Evolutionary conservation across 2,888 invertebrate species (phyloP), one percentile per base, ranked within the genome.

Genomic region (Drosophila borborema): DNA sequence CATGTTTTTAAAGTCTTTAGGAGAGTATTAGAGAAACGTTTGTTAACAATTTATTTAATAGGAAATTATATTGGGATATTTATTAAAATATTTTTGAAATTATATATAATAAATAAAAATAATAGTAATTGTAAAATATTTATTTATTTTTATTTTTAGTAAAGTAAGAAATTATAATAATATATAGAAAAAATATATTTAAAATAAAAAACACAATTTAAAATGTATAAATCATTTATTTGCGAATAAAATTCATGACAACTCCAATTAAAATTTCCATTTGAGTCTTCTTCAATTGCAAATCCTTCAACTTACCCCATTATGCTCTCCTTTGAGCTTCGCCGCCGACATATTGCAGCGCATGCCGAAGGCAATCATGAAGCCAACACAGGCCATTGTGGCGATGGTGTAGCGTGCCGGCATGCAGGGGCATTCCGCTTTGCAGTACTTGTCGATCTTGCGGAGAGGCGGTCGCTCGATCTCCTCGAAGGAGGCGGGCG

Each of bases 281-380:
- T 18, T n/a, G 1, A n/a, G 0, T 8, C 34, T 18, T 6, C 41
- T 41, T n/a, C 3, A n/a, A 0, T 41, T 34, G 9, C 5, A 16
- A 2, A 20, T 38, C 9, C 9, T 0, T 20, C 8, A 55, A 90
- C 94, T 94, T 89, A 95, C 96, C 83, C 94, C 94, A 81, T 93
- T 92, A 70, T 94, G 94, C 80, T 96, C 95, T 92, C 96, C 94
- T 92, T 97, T 96, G 67, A 98, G 95, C 93, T 99, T 98, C 54
- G 99, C 99, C 94, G 99, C 98, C 63, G 99, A 98, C 97, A 99
- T 98, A 94, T 99, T 99, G 93, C 99, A 99, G 67, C 99, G 95
- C 96, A 99, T 99, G 20, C 99, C 99, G 91, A 98, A 98, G 93
- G 98, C 98, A 91, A 98, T 98, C 93, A 98, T 95, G 93, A 98